Percentiles rank a stretch among this genome's conserved stretches.
Conservation (phyloP, 2,113 vertebrate species). For the Mola mola region DNA sequence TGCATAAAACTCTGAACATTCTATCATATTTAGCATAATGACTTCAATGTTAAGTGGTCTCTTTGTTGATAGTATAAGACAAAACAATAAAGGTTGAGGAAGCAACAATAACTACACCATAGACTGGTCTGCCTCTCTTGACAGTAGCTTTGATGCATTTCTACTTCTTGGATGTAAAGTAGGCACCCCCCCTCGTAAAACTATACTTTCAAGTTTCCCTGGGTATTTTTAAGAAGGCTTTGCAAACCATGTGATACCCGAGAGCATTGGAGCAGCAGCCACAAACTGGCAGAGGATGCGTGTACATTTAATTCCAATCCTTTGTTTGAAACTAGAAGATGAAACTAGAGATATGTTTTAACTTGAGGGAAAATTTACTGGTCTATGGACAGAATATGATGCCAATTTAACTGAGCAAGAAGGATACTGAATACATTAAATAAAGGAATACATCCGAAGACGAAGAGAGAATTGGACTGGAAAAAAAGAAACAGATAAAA, state of each 20-base stretch:
- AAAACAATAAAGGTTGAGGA: neutral
- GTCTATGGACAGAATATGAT: constrained; percentile 25
- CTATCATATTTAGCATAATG: no score
- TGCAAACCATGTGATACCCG: constrained; percentile 6
- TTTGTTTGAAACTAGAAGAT: constrained; percentile 18
- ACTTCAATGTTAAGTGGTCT: no score
- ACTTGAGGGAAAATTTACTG: constrained; percentile 20
- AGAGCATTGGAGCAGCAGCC: constrained; percentile 19
- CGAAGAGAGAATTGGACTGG: neutral
- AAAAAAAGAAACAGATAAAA: neutral
- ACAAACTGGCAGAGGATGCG: constrained; percentile 6
- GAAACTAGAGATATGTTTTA: constrained; percentile 35
- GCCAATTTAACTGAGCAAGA: constrained; percentile 21
- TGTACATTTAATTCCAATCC: constrained; percentile 24
- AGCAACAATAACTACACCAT: neutral
- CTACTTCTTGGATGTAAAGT: constrained; percentile 1
- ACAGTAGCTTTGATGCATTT: constrained; percentile 4
- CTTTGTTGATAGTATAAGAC: neutral
- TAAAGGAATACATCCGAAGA: neutral
- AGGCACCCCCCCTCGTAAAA: constrained; percentile 14
- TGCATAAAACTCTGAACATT: no score
- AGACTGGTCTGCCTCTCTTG: neutral
- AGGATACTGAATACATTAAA: constrained; percentile 3
- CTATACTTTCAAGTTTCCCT: constrained; percentile 10
- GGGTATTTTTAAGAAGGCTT: constrained; percentile 19